Percentiles rank a stretch among this genome's conserved stretches.
Conservation (phyloP, 2,797 vertebrate genomes). For the Garrulus glandarius region DNA sequence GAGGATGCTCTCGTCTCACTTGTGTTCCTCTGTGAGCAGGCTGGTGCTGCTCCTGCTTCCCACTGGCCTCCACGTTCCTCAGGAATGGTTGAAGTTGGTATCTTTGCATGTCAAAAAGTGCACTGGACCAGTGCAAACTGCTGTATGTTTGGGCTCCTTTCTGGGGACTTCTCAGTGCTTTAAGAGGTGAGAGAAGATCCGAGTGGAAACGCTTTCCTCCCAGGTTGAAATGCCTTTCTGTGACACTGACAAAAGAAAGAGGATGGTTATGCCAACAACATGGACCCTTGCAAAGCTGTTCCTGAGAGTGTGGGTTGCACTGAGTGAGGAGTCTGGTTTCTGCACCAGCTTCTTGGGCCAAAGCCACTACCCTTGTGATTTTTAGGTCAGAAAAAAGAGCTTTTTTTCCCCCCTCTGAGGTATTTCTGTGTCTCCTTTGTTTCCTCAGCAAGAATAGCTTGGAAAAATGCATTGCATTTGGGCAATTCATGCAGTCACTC, state of each 20-base stretch:
- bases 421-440: neutral
- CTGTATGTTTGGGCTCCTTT: neutral
- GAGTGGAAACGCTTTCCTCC: neutral
- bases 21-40: neutral
- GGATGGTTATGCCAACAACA: neutral
- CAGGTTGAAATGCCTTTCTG: neutral
- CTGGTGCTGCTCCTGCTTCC: neutral
- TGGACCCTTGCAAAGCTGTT: neutral
- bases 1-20: neutral
- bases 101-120: neutral
- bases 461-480: neutral
- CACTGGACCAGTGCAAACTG: neutral
- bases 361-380: neutral
- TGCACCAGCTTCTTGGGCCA: neutral
- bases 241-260: neutral
- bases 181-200: neutral
- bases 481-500: neutral
- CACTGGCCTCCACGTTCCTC: neutral
- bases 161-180: neutral
- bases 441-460: neutral
- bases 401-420: neutral
- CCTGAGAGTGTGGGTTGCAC: neutral
- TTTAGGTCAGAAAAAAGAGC: neutral
- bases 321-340: neutral
- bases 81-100: accelerated